These are phyloP conservation scores for Asobara japonica DNA, from an alignment of 1,140 invertebrate species.

Conservation along the genomic window DNA sequence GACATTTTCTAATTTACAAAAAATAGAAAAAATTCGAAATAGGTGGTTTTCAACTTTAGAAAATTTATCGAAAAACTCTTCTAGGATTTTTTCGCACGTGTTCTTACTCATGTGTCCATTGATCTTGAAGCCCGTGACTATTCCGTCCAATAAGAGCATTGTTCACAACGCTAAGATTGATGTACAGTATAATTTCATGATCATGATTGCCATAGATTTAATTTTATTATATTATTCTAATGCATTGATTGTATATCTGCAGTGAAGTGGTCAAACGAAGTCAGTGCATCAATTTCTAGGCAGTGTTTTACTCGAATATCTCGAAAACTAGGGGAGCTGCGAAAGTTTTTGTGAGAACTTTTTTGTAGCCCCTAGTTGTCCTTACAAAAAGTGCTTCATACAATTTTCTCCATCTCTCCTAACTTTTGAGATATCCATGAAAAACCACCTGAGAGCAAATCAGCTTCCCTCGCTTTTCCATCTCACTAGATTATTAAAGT, in stretches of 20 bases:
- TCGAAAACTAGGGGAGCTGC: background rate
- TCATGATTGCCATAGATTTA: background rate
- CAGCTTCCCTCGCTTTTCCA: background rate
- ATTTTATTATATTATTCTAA: background rate
- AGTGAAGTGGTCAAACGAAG: background rate
- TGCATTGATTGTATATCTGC: background rate
- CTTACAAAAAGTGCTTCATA: background rate
- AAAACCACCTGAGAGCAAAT: background rate
- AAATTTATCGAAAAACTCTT: too few relatives aligned
- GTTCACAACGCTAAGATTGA: background rate
- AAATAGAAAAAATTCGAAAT: too few relatives aligned
- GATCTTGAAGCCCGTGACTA: slow-evolving; percentile 26
- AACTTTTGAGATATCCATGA: background rate
- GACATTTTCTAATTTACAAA: too few relatives aligned
- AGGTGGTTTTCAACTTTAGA: too few relatives aligned
- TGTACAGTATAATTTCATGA: background rate
- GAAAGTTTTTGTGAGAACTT: background rate
- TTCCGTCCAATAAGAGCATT: slow-evolving; percentile 31
- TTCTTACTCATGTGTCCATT: slow-evolving; percentile 9
- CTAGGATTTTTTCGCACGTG: too few relatives aligned
- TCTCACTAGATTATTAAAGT: background rate
- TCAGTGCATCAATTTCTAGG: background rate
- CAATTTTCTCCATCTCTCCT: background rate
- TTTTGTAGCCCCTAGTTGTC: background rate
- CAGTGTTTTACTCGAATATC: background rate